Conservation (phyloP, 2,797 vertebrate genomes). For the Poecilia picta region DNA sequence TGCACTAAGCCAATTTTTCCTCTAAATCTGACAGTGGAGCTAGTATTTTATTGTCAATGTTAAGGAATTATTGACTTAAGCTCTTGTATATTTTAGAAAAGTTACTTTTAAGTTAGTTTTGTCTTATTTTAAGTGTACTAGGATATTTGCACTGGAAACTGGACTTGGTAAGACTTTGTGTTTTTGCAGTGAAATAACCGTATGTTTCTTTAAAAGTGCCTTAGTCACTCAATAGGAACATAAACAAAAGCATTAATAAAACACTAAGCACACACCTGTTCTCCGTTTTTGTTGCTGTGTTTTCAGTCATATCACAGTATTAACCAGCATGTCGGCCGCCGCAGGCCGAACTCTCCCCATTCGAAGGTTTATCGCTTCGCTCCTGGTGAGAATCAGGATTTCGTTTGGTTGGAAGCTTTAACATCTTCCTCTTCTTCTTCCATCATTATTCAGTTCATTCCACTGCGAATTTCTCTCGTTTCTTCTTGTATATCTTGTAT, state of each 20-base stretch:
- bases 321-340: conserved; percentile 74
- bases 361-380: conserved; percentile 13
- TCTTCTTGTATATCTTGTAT: conserved; percentile 91
- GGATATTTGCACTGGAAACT: too few relatives aligned
- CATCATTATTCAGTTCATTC: conserved; percentile 81
- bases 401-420: conserved; percentile 93
- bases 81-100: too few relatives aligned
- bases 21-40: too few relatives aligned
- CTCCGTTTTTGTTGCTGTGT: conserved; percentile 76
- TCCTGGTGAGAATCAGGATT: conserved; percentile 57
- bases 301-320: conserved; percentile 79
- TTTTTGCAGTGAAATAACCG: conserved; percentile 29
- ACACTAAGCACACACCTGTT: conserved; percentile 38
- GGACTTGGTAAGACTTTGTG: too few relatives aligned
- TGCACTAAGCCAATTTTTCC: too few relatives aligned
- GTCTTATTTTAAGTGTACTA: too few relatives aligned
- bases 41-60: too few relatives aligned
- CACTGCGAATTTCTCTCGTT: conserved; percentile 87
- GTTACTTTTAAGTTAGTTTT: too few relatives aligned
- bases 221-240: conserved; percentile 96
- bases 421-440: conserved; percentile 74
- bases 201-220: conserved; percentile 93
- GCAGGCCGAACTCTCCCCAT: conserved; percentile 13
- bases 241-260: conserved; percentile 58
- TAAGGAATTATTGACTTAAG: too few relatives aligned